Conservation (phyloP, 2,797 vertebrate genomes). For the Notolabrus celidotus region DNA sequence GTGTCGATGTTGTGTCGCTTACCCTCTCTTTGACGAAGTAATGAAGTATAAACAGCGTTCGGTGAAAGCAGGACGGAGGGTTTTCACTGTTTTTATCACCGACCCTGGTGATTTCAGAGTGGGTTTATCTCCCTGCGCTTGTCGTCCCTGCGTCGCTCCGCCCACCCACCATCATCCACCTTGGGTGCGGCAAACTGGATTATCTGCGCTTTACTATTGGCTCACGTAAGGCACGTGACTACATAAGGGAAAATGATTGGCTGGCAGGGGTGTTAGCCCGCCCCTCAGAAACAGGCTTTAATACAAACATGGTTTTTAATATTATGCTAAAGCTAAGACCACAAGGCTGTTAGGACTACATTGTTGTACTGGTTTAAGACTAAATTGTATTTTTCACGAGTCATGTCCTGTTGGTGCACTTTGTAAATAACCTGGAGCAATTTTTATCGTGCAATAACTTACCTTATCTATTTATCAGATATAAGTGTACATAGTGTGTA, state of each 20-base stretch:
- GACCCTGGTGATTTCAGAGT: conserved; percentile 46
- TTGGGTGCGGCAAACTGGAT: conserved; percentile 77
- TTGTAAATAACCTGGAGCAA: too few relatives aligned
- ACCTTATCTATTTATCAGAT: too few relatives aligned
- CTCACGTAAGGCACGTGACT: background rate
- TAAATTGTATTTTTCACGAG: background rate
- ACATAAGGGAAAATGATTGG: conserved; percentile 33
- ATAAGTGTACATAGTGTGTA: too few relatives aligned
- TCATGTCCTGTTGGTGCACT: too few relatives aligned
- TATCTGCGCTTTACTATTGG: conserved; percentile 62
- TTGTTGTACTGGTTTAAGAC: background rate
- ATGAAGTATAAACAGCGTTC: conserved; percentile 38
- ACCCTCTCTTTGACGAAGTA: conserved; percentile 68
- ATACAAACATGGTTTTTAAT: background rate
- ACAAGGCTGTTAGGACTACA: background rate
- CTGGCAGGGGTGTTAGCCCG: rapidly evolving
- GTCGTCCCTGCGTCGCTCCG: conserved; percentile 64
- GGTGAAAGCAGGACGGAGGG: conserved; percentile 17
- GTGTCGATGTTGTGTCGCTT: conserved; percentile 29
- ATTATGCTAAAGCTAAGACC: conserved; percentile 1
- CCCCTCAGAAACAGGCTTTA: conserved; percentile 1
- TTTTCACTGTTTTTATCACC: conserved; percentile 63
- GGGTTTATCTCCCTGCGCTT: conserved; percentile 66
- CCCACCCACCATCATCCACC: conserved; percentile 68
- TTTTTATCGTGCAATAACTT: too few relatives aligned